These are phyloP conservation scores for Diarsia dahlii DNA, from an alignment of 2,888 invertebrate species.

Conservation along the genomic window DNA sequence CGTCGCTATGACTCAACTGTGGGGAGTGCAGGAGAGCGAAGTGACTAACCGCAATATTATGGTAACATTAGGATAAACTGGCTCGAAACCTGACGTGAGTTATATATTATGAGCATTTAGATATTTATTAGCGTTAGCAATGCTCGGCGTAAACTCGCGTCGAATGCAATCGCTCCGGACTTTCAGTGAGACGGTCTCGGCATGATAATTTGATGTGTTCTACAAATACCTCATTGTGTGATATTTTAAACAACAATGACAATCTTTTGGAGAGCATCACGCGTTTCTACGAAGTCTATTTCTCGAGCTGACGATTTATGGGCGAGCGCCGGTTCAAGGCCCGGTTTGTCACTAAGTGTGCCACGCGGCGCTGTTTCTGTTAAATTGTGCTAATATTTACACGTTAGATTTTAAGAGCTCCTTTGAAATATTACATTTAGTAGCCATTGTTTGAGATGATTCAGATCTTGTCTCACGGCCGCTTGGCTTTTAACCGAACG, in stretches of 20 bases:
- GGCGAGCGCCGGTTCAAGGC: conserved; percentile 56
- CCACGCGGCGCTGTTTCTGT: conserved; percentile 57
- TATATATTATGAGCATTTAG: conserved; percentile 55
- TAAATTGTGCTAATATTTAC: conserved; percentile 68
- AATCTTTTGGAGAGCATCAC: conserved; percentile 51
- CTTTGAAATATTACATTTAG: conserved; percentile 71
- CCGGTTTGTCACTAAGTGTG: conserved; percentile 64
- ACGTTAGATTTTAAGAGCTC: conserved; percentile 63
- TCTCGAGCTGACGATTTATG: conserved; percentile 57
- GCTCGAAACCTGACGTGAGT: conserved; percentile 54
- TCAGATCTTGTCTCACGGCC: conserved; percentile 58
- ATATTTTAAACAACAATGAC: conserved; percentile 58
- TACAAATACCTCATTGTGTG: conserved; percentile 36
- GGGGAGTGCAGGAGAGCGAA: conserved; percentile 39
- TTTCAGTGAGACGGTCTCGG: conserved; percentile 17
- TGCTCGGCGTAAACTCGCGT: conserved; percentile 32
- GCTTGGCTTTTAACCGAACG: conserved; percentile 44
- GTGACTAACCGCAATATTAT: conserved; percentile 56
- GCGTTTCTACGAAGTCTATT: conserved; percentile 62
- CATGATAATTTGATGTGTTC: conserved; percentile 33
- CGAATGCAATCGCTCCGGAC: conserved; percentile 29
- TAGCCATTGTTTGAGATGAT: conserved; percentile 63
- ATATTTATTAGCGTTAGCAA: conserved; percentile 57
- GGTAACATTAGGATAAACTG: conserved; percentile 59
- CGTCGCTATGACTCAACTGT: conserved; percentile 60